These are phyloP conservation scores for Pseudomyrmex cubaensis DNA, from an alignment of 1,140 invertebrate genomes.

Conservation along the genomic window DNA sequence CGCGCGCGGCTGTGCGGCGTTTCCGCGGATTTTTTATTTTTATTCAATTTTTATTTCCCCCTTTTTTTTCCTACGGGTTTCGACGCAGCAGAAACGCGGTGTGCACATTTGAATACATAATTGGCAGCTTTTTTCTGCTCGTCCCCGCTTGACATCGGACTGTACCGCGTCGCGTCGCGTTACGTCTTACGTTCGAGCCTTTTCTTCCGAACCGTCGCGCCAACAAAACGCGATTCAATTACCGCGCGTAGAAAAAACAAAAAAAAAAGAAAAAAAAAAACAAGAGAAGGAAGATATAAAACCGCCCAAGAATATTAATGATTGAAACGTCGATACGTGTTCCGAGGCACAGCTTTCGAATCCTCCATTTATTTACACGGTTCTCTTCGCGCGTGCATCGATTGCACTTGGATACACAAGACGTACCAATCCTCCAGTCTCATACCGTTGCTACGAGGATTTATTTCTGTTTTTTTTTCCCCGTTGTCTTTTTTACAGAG, in stretches of 20 bases:
- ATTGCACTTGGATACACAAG: neutral
- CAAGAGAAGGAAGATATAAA: slow-evolving; percentile 17
- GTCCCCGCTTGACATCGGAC: neutral
- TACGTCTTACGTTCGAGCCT: slow-evolving; percentile 32
- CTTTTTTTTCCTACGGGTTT: slow-evolving; percentile 1
- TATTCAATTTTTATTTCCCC: slow-evolving; percentile 40
- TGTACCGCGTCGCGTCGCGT: neutral
- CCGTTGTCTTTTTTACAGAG: no score
- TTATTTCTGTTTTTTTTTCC: no score
- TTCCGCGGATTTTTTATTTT: slow-evolving; percentile 22
- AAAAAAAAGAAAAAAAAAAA: neutral
- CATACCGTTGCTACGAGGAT: no score
- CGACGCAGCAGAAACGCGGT: slow-evolving; percentile 3
- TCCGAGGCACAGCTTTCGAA: neutral
- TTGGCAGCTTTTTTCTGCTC: slow-evolving; percentile 34
- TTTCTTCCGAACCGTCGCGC: slow-evolving; percentile 1
- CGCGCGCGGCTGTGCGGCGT: slow-evolving; percentile 27
- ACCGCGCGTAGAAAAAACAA: neutral
- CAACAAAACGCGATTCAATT: slow-evolving; percentile 47
- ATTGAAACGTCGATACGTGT: slow-evolving; percentile 32
- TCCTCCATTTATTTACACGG: slow-evolving; percentile 43
- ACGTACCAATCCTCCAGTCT: neutral
- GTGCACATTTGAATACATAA: slow-evolving; percentile 55
- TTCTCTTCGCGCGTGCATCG: slow-evolving; percentile 18
- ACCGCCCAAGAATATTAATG: slow-evolving; percentile 37